phyloP scores from a whole-genome alignment of 2,888 invertebrate species.

The Drosophila tanythrix region DNA sequence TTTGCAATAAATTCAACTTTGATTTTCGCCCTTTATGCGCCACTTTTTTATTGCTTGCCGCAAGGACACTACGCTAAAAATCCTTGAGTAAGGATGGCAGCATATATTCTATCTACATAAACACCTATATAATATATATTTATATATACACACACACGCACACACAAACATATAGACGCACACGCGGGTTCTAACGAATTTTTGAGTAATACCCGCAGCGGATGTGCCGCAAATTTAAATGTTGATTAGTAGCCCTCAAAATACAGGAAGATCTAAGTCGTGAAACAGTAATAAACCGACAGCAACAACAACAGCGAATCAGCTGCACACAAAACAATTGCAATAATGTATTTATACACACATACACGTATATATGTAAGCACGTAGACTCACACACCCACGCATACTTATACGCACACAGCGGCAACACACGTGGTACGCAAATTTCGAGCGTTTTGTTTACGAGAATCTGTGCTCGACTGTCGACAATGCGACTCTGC shows the following conservation, averaged over 20 bases:
- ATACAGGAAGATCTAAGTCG: slow-evolving; percentile 20
- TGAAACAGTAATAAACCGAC: slow-evolving; percentile 38
- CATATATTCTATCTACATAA: background rate
- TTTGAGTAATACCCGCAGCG: slow-evolving; percentile 55
- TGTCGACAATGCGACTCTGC: slow-evolving; percentile 44
- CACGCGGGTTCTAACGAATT: slow-evolving; percentile 30
- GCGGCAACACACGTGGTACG: slow-evolving; percentile 70
- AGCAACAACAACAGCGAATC: slow-evolving; percentile 46
- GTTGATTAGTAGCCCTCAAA: slow-evolving; percentile 55
- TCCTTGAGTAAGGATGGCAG: slow-evolving; percentile 39
- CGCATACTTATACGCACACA: slow-evolving; percentile 21
- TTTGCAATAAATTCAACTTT: slow-evolving; percentile 40
- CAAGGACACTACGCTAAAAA: slow-evolving; percentile 44
- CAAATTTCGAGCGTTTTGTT: slow-evolving; percentile 68
- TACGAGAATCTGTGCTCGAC: slow-evolving; percentile 66
- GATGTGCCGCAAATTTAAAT: slow-evolving; percentile 65
- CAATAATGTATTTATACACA: slow-evolving; percentile 23
- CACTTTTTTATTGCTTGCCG: slow-evolving; percentile 28
- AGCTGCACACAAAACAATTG: slow-evolving; percentile 55
- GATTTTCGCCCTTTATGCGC: slow-evolving; percentile 31
- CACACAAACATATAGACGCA: slow-evolving; percentile 11
- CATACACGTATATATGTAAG: slow-evolving; percentile 5
- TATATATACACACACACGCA: slow-evolving; percentile 3
- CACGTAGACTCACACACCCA: slow-evolving; percentile 20
- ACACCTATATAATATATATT: background rate